Conservation (phyloP, 2,888 invertebrate species). For the Matsumyia berberina region DNA sequence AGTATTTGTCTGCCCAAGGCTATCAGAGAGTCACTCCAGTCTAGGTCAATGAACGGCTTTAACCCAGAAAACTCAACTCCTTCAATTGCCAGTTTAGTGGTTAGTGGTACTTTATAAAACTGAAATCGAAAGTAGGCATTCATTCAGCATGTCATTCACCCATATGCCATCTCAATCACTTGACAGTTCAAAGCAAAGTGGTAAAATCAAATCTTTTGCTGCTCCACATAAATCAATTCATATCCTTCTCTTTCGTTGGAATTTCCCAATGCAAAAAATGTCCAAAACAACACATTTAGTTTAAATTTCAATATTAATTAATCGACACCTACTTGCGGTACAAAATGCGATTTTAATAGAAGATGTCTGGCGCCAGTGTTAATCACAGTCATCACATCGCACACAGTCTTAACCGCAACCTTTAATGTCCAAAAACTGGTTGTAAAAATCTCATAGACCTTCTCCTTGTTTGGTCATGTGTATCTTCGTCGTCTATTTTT, state of each 20-base stretch:
- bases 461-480: slow-evolving; percentile 15
- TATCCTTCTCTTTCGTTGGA: slow-evolving; percentile 12
- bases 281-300: slow-evolving; percentile 6
- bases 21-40: neutral
- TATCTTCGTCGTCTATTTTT: slow-evolving; percentile 10
- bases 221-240: slow-evolving; percentile 12
- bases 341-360: slow-evolving; percentile 32
- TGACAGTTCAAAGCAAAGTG: slow-evolving; percentile 19
- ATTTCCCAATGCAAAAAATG: slow-evolving; percentile 33
- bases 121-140: slow-evolving; percentile 23
- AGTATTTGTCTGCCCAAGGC: neutral
- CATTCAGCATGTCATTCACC: slow-evolving; percentile 21
- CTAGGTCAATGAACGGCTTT: slow-evolving; percentile 9
- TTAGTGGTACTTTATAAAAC: neutral
- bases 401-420: slow-evolving; percentile 24
- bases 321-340: slow-evolving; percentile 34
- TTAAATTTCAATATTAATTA: slow-evolving; percentile 41
- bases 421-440: slow-evolving; percentile 54
- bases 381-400: slow-evolving; percentile 12
- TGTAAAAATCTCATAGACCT: slow-evolving; percentile 32
- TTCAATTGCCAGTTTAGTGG: neutral
- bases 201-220: slow-evolving; percentile 24
- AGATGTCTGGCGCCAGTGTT: slow-evolving; percentile 59
- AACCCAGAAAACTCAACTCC: slow-evolving; percentile 21
- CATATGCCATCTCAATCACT: neutral